phyloP scores from a whole-genome alignment of 2,797 vertebrate genomes.

The Aratinga solstitialis region DNA sequence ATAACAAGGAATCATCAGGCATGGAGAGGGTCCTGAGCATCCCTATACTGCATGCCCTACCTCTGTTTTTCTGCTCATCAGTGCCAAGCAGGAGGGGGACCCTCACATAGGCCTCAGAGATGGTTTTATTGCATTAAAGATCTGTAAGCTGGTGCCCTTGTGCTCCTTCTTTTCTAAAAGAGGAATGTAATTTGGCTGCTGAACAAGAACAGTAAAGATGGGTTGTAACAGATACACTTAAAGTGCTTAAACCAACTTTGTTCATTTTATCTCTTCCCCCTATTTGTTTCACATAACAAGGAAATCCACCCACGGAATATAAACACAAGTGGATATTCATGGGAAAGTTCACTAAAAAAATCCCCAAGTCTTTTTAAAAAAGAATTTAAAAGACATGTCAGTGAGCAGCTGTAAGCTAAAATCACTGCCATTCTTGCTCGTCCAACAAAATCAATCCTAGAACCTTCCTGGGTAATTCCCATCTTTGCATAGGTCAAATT shows the following conservation, averaged over 20 bases:
- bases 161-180: constrained; percentile 14
- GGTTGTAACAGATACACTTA: constrained; percentile 31
- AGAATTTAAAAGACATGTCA: neutral
- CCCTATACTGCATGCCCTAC: neutral
- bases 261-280: neutral
- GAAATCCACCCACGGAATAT: constrained; percentile 36
- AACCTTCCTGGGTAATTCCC: constrained; percentile 7
- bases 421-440: neutral
- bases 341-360: constrained; percentile 40
- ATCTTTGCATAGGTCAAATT: constrained; percentile 12
- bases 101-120: neutral
- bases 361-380: neutral
- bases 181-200: constrained; percentile 58
- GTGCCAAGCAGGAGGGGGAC: neutral
- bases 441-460: neutral
- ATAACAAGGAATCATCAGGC: neutral
- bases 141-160: constrained; percentile 24
- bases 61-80: neutral
- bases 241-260: constrained; percentile 35
- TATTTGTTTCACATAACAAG: constrained; percentile 17
- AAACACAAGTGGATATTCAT: constrained; percentile 48
- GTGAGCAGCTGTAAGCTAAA: constrained; percentile 26
- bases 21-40: neutral
- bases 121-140: neutral
- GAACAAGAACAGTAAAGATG: constrained; percentile 43